Conservation (phyloP, 2,113 vertebrate genomes). For the Scatophagus argus region DNA sequence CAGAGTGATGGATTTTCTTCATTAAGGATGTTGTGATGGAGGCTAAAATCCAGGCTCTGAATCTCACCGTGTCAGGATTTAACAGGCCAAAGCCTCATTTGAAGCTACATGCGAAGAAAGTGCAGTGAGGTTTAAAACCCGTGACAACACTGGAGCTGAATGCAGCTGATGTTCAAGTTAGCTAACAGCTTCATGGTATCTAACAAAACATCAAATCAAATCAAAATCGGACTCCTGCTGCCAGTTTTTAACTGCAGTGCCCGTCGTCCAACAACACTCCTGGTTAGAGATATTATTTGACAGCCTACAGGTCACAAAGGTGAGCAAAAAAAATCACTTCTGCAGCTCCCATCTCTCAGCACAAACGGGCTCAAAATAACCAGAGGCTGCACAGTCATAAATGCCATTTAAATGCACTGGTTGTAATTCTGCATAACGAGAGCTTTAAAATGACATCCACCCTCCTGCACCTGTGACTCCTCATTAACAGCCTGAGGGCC, state of each 20-base stretch:
- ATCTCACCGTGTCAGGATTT: neutral
- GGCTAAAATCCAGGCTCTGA: neutral
- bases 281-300: no score
- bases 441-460: slow-evolving; percentile 9
- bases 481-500: neutral
- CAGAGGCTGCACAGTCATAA: neutral
- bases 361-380: neutral
- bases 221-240: no score
- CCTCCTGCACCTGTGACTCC: slow-evolving; percentile 29
- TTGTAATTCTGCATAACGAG: slow-evolving; percentile 43
- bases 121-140: neutral
- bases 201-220: no score
- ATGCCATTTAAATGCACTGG: slow-evolving; percentile 9
- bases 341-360: neutral
- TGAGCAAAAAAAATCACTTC: neutral
- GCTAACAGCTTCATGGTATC: no score
- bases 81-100: slow-evolving; percentile 7
- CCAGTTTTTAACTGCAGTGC: no score
- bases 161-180: no score
- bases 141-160: no score
- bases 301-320: no score
- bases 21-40: slow-evolving; percentile 25
- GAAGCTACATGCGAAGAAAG: neutral
- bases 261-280: no score
- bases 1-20: slow-evolving; percentile 48